Conservation (phyloP, 2,113 vertebrate genomes). For the Platichthys stellatus region DNA sequence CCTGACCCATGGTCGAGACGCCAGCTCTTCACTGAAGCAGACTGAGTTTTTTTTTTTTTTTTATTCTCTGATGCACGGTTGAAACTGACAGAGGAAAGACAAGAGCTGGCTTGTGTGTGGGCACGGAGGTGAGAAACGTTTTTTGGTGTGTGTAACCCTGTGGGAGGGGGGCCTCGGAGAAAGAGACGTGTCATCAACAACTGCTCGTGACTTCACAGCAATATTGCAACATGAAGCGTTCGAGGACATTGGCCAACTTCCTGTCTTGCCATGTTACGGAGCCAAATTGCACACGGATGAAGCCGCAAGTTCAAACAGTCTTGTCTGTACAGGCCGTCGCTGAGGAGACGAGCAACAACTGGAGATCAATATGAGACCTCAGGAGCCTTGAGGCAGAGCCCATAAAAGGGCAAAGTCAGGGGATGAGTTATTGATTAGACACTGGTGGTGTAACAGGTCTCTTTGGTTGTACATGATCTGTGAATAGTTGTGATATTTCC, state of each 20-base stretch:
- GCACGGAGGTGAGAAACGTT: conserved; percentile 45
- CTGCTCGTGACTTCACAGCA: conserved; percentile 56
- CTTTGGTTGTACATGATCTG: not conserved
- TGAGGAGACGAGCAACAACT: conserved; percentile 34
- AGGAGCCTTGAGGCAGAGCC: conserved; percentile 6
- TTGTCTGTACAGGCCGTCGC: conserved; percentile 42
- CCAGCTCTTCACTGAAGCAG: conserved; percentile 19
- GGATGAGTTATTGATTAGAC: conserved; percentile 49
- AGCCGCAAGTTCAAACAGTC: conserved; percentile 36
- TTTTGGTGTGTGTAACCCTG: conserved; percentile 2
- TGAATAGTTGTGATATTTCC: conserved; percentile 3
- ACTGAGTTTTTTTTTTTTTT: conserved; percentile 10
- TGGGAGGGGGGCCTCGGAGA: not conserved
- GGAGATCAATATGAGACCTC: conserved; percentile 48
- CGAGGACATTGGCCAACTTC: conserved; percentile 76
- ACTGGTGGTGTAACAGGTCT: not conserved
- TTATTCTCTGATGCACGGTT: conserved; percentile 15
- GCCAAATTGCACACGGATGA: conserved; percentile 27
- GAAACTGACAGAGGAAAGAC: conserved; percentile 15
- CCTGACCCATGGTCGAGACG: not conserved
- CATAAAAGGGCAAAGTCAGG: conserved; percentile 29
- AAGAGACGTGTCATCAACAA: conserved; percentile 45
- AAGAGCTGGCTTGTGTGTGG: conserved; percentile 48
- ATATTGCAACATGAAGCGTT: conserved; percentile 68
- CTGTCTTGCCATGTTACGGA: conserved; percentile 37